Percentiles rank a stretch among this genome's conserved stretches.
These are phyloP conservation scores for Bubo blakistoni DNA, from an alignment of 2,113 vertebrate species.

Conservation along the genomic window DNA sequence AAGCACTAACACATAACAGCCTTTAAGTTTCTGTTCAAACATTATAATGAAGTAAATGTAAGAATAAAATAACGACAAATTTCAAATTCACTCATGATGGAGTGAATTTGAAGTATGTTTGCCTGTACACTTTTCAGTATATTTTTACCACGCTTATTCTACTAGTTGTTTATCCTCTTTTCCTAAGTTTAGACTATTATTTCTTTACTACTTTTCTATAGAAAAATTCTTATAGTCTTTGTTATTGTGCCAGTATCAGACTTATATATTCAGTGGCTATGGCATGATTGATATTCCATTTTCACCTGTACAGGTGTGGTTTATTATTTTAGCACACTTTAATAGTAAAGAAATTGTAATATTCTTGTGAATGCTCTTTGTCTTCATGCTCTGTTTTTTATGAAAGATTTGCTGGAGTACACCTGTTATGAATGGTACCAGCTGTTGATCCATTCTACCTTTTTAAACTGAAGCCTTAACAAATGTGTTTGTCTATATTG, in stretches of 20 bases:
- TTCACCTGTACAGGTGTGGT: background rate
- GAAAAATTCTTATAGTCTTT: background rate
- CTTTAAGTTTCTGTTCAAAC: background rate
- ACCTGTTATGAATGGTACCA: background rate
- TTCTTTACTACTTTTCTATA: background rate
- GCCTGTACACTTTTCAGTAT: background rate
- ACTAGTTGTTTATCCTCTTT: background rate
- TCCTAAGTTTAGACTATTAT: background rate
- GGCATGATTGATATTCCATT: background rate
- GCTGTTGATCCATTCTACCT: background rate
- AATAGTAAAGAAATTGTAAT: background rate
- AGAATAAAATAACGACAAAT: background rate
- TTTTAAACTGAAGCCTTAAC: background rate
- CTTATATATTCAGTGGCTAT: background rate
- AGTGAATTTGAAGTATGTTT: background rate
- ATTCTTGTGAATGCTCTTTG: background rate
- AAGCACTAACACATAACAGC: background rate
- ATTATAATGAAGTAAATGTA: background rate
- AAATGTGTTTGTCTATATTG: background rate
- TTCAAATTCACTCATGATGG: background rate
- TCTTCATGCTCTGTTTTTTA: background rate
- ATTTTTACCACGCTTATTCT: background rate
- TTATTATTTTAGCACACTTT: background rate
- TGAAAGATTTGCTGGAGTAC: background rate
- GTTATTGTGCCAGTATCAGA: background rate